A percentile compares a stretch with the other conserved stretches of the same genome.
These are phyloP conservation scores for Xenopus petersii DNA, from an alignment of 2,797 vertebrate genomes.

Conservation along the genomic window DNA sequence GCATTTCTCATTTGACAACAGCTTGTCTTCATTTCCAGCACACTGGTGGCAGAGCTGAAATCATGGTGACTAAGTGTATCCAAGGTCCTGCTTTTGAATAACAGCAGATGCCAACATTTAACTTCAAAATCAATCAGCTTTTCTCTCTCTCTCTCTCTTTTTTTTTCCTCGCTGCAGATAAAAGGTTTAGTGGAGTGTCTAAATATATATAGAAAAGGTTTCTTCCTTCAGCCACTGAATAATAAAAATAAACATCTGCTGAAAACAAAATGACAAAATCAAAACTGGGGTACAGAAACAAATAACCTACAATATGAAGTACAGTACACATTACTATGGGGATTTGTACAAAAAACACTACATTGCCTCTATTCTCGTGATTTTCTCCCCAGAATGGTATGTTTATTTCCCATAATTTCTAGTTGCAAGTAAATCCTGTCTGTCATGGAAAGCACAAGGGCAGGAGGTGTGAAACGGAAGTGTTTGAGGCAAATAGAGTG, in stretches of 20 bases:
- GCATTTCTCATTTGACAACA: constrained; percentile 88
- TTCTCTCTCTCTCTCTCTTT: constrained; percentile 52
- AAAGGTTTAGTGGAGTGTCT: constrained; percentile 72
- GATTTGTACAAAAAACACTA: no score
- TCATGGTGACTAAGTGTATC: constrained; percentile 64
- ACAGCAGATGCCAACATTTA: constrained; percentile 77
- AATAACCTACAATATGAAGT: no score
- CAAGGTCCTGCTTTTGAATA: constrained; percentile 77
- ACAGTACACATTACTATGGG: no score
- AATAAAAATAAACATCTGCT: constrained; percentile 35
- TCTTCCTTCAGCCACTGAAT: constrained; percentile 46
- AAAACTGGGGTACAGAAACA: no score
- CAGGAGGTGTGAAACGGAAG: no score
- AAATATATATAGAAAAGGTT: constrained; percentile 48
- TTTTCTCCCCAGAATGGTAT: no score
- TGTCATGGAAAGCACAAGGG: no score
- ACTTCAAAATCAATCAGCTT: constrained; percentile 80
- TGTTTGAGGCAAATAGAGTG: no score
- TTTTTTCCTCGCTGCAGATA: constrained; percentile 65
- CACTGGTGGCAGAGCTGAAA: constrained; percentile 69
- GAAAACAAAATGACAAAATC: no score
- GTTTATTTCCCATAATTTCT: no score
- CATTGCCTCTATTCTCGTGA: no score
- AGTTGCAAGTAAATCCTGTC: no score
- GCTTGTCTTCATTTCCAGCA: constrained; percentile 80